A percentile compares a stretch with the other conserved stretches of the same genome.
These are phyloP conservation scores for Lathamus discolor DNA, from an alignment of 2,113 vertebrate genomes.

Conservation along the genomic window DNA sequence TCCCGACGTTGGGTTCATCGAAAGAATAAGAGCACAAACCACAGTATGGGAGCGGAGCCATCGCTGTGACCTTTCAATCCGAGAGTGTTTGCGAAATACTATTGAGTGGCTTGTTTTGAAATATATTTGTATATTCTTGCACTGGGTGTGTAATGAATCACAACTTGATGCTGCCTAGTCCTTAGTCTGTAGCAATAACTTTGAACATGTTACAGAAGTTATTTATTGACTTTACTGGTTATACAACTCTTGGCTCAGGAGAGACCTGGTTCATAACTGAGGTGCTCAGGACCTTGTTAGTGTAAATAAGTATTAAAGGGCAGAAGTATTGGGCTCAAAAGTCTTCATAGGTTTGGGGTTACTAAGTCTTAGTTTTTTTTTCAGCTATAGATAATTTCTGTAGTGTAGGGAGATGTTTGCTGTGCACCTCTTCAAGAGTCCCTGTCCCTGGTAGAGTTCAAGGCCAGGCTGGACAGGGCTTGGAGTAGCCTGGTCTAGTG, in stretches of 20 bases:
- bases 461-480: background rate
- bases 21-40: conserved; percentile 35
- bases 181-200: background rate
- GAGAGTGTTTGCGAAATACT: background rate
- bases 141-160: background rate
- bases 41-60: conserved; percentile 29
- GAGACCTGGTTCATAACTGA: background rate
- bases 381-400: background rate
- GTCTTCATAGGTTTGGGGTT: accelerated
- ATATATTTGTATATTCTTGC: background rate
- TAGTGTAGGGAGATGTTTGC: background rate
- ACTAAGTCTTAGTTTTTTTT: background rate
- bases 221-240: background rate
- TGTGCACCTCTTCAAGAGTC: background rate
- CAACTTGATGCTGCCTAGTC: background rate
- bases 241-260: background rate
- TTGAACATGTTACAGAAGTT: background rate
- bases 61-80: background rate
- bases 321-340: background rate
- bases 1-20: background rate
- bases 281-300: background rate
- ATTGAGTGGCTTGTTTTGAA: conserved; percentile 7
- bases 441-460: background rate
- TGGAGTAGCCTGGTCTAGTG: background rate
- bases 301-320: conserved; percentile 8